These are phyloP conservation scores for Alethe castanea DNA, from an alignment of 2,113 vertebrate species.

Conservation along the genomic window DNA sequence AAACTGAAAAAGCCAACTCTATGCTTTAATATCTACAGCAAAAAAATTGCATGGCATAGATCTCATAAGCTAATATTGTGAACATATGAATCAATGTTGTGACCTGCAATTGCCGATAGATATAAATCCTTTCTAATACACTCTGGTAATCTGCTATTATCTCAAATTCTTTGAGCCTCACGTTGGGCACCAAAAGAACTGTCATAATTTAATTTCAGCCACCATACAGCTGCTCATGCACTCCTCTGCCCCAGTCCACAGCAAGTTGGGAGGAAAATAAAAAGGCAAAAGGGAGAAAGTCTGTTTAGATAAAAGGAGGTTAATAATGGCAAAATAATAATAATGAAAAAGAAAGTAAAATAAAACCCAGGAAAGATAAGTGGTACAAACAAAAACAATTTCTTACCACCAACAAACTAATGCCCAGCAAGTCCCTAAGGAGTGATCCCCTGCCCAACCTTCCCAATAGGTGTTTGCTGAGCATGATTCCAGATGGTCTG, in stretches of 20 bases:
- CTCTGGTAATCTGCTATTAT: background rate
- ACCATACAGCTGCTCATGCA: no score
- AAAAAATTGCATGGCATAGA: background rate
- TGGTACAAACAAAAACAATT: background rate
- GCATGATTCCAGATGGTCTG: no score
- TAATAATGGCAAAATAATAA: background rate
- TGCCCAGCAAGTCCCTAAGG: background rate
- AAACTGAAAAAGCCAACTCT: background rate
- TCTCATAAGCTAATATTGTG: background rate
- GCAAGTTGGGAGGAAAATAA: background rate
- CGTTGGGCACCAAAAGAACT: background rate
- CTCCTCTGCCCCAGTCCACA: no score
- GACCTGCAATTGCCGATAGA: background rate
- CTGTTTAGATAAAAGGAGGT: background rate
- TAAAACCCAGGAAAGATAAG: background rate
- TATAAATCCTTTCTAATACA: background rate
- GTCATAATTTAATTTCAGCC: accelerated
- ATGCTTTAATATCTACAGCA: background rate
- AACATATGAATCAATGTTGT: background rate
- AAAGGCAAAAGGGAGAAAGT: background rate
- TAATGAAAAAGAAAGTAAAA: background rate
- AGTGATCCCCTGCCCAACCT: background rate
- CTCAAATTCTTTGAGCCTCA: background rate
- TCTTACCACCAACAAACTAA: background rate
- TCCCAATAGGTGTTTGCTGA: background rate